A percentile compares a stretch with the other conserved stretches of the same genome.
Conservation (phyloP, 2,888 invertebrate species). For the Leptopterna dolabrata region DNA sequence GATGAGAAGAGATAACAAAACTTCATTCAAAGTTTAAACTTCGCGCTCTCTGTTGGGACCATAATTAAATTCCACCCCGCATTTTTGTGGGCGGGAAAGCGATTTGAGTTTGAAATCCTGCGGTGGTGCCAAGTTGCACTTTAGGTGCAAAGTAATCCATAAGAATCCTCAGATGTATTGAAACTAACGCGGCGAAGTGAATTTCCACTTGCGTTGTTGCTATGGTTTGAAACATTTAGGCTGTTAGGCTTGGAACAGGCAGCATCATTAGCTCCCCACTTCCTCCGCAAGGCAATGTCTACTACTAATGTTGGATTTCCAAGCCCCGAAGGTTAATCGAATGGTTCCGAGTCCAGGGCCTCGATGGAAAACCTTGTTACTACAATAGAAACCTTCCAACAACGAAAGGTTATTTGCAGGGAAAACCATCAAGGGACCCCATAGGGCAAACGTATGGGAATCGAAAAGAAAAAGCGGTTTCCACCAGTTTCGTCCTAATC, state of each 20-base stretch:
- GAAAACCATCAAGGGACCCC: conserved; percentile 1
- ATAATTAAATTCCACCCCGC: no score
- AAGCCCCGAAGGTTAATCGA: background rate
- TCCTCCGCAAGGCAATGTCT: background rate
- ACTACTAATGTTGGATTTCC: background rate
- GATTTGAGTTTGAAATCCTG: no score
- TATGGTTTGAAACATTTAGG: background rate
- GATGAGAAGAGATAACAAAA: no score
- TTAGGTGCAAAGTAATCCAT: no score
- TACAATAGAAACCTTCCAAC: conserved; percentile 12
- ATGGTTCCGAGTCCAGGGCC: background rate
- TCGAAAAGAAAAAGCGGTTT: background rate
- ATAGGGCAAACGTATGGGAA: background rate
- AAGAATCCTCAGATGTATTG: no score
- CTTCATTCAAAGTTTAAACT: no score
- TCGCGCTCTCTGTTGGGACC: no score
- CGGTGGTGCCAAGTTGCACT: no score
- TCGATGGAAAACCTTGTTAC: conserved; percentile 4
- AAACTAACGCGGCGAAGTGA: no score
- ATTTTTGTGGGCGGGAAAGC: no score
- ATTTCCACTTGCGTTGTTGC: no score
- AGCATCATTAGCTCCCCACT: background rate
- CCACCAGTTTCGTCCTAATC: conserved; percentile 47
- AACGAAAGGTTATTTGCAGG: conserved; percentile 15
- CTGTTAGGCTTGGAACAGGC: background rate